Percentiles rank a stretch among this genome's conserved stretches.
Evolutionary conservation across 2,113 vertebrate species (phyloP).

Genomic region (Typhlomys cinereus): DNA sequence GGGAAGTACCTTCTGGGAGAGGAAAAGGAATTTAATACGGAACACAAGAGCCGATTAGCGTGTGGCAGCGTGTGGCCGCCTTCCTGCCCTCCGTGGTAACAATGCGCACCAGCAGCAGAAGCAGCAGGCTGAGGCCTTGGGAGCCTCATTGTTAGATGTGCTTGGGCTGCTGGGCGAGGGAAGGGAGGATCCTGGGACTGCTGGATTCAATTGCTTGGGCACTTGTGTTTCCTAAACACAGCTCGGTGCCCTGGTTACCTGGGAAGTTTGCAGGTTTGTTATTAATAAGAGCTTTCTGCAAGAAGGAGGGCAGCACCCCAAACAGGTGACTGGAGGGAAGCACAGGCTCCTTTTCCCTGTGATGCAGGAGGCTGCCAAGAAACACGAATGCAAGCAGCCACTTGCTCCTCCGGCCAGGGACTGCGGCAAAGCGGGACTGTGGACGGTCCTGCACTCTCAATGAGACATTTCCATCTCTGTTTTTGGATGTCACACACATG

Average conservation of each 20-base stretch:
- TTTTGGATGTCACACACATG: background rate
- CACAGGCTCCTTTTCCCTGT: slow-evolving; percentile 22
- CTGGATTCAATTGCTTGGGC: background rate
- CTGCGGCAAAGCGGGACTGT: background rate
- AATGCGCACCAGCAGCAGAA: background rate
- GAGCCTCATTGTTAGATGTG: slow-evolving; percentile 12
- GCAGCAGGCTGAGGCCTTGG: background rate
- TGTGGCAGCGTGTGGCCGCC: background rate
- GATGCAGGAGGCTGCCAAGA: slow-evolving; percentile 61
- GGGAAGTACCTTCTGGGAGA: slow-evolving; percentile 18
- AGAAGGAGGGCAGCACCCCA: slow-evolving; percentile 23
- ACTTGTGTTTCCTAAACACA: background rate
- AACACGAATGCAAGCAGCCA: slow-evolving; percentile 9
- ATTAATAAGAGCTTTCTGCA: slow-evolving; percentile 59
- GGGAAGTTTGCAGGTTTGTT: slow-evolving; percentile 52
- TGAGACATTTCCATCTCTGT: slow-evolving; percentile 1
- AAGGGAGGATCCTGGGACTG: slow-evolving; percentile 33
- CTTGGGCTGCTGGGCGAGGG: background rate
- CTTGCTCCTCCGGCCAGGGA: background rate
- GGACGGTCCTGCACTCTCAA: background rate
- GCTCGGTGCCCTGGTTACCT: slow-evolving; percentile 18
- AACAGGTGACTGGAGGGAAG: slow-evolving; percentile 45
- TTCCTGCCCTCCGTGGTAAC: background rate
- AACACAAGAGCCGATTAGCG: slow-evolving; percentile 28
- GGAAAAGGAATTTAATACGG: slow-evolving; percentile 32